A percentile compares a stretch with the other conserved stretches of the same genome.
Evolutionary conservation across 2,797 vertebrate genomes (phyloP).

Genomic region (Pipistrellus pipistrellus): DNA sequence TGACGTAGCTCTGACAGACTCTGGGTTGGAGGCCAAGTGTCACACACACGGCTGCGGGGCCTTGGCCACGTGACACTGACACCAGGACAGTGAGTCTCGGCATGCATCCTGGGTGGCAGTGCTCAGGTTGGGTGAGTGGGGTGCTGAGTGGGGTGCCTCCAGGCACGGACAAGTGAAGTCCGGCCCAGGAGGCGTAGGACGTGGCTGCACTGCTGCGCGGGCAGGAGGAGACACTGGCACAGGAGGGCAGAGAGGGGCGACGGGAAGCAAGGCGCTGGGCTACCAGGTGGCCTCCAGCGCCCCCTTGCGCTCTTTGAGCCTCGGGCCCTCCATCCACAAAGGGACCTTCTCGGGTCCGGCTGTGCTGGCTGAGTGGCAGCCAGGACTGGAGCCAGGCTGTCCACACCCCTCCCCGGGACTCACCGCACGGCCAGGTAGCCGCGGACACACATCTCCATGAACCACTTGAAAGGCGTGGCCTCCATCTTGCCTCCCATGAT

Average conservation of each 20-base stretch:
- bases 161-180: neutral
- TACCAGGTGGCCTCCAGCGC: neutral
- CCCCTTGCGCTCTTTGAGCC: neutral
- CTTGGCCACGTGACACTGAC: neutral
- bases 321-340: neutral
- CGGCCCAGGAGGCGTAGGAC: neutral
- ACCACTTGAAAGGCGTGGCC: conserved; percentile 98
- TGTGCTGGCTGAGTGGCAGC: neutral
- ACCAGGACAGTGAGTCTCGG: neutral
- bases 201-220: neutral
- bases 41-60: neutral
- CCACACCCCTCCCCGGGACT: conserved; percentile 70
- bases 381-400: neutral
- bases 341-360: neutral
- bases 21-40: neutral
- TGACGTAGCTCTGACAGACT: neutral
- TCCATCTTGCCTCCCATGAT: conserved; percentile 99
- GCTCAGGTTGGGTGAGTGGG: neutral
- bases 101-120: neutral
- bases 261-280: neutral
- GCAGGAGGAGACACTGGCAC: neutral
- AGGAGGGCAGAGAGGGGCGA: neutral
- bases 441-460: conserved; percentile 99
- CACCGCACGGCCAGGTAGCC: conserved; percentile 98
- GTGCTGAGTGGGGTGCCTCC: neutral